Base-by-base conservation (phyloP, 1,140 invertebrate species). In the Drosophila gunungcola region DNA sequence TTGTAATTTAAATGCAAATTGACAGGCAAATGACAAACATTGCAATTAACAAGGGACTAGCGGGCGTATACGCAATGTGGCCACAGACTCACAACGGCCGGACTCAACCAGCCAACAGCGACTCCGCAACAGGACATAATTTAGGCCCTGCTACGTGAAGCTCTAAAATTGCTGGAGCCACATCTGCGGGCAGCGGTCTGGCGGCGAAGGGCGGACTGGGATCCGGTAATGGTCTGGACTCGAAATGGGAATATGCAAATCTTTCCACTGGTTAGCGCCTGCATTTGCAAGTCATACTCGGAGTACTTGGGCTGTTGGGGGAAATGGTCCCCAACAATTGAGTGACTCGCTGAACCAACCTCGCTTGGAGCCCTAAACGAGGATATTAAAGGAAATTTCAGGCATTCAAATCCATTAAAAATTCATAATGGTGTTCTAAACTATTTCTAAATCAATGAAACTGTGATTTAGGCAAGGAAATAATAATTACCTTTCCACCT, bases 1-100 rank as follows among this genome's bases (percentile, higher is more conserved):
- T 89, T 89, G 84, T 89, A 89, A 89, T 89, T 89, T 89, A 89
- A 89, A 89, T 89, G 84, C 84, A 89, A 89, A 89, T 89, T 89
- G 84, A 84, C 80, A 80, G 64, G 83, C 79, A 83, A 88, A 88
- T 83, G 83, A 88, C 79, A 89, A 89, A 73, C 84, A 89, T 88
- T 89, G 84, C 84, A 89, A 89, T 89, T 89, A 89, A 89, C 84
- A 65, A 72, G 84, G 84, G 84, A 89, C 77, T 74, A 80, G 85
- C 76, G 77, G 83, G 80, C 77, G 84, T 89, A 89, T 77, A 79
- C 75, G 79, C 75, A 86, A 88, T 76, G 65, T 73, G 73, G 74
- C 74, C 74, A 70, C 63, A 80, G 63, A 54, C 61, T 69, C 43
- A 63, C 70, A 68, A 60, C 48, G 53, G 56, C 61, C 34, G 34